Evolutionary conservation across 2,113 vertebrate genomes (phyloP), one percentile per base, ranked within the genome.

Genomic region (Cathartes aura): DNA sequence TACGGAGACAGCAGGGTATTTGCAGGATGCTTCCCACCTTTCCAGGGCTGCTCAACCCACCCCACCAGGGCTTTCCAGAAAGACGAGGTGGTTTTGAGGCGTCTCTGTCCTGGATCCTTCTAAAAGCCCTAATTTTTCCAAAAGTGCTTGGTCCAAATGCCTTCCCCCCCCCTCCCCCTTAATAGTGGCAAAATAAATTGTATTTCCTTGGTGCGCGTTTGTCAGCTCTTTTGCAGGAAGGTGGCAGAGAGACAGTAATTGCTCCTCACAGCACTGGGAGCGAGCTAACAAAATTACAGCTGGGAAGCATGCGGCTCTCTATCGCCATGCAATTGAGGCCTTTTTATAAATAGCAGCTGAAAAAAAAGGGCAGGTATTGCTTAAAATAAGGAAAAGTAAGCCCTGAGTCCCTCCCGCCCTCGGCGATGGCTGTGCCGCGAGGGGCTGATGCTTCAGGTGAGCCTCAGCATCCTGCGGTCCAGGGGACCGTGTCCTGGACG

Each of bases 361-460:
- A 38, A 66, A 63, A 50, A 72, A 43, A 32, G 4, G 55, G 27
- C 53, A 83, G 36, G 30, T 91, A 32, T 30, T 71, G 67, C 59
- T 68, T 43, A 89, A 95, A 85, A 82, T 62, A 75, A 62, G 71
- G 27, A 79, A 55, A 93, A 95, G 30, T 34, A 32, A 93, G 5
- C 7, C 24, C 38, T 0, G 1, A 75, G 42, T 85, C 21, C 19
- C 56, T 71, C 38, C 45, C 0, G 1, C 27, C 55, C 42, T 53
- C 29, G 29, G 43, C 1, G 1, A 4, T 24, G 30, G 47, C 60
- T 15, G 5, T 0, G 4, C 34, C 1, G 1, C 1, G 6, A 64
- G 15, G 40, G 15, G 26, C 4, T 67, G 42, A 24, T 70, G 59
- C 53, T 89, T 47, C 19, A 15, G 32, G 45, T 0, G 16, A 68